Conservation (phyloP, 2,113 vertebrate genomes). For the Hemicordylus capensis region DNA sequence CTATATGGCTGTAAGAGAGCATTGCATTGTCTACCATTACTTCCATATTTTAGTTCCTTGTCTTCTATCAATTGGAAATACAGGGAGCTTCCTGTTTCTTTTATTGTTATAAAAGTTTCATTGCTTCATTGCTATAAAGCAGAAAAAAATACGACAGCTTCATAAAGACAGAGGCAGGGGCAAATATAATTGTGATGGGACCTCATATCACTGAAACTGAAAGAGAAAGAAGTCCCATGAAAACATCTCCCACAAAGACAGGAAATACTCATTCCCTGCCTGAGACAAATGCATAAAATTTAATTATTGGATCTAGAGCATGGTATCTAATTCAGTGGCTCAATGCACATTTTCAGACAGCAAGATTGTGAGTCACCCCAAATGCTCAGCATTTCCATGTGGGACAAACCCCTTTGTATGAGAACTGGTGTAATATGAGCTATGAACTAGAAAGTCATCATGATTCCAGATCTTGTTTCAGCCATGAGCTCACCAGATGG, state of each 20-base stretch:
- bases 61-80: background rate
- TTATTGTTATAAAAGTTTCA: conserved; percentile 4
- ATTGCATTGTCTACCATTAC: conserved; percentile 1
- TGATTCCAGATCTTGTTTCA: background rate
- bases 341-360: background rate
- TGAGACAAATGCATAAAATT: background rate
- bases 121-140: background rate
- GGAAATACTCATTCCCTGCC: background rate
- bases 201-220: background rate
- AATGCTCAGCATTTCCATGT: too few relatives aligned
- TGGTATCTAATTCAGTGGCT: background rate
- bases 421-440: background rate
- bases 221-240: background rate
- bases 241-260: background rate
- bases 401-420: too few relatives aligned
- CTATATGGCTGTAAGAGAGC: background rate
- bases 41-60: conserved; percentile 27
- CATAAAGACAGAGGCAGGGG: background rate
- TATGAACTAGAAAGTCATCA: background rate
- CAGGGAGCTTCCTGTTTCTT: conserved; percentile 2
- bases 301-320: background rate
- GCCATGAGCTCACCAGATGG: too few relatives aligned
- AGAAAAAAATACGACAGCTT: background rate
- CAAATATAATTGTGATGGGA: background rate
- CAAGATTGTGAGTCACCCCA: background rate